Percentiles rank a stretch among this genome's conserved stretches.
Evolutionary conservation across 2,113 vertebrate species (phyloP).

Genomic region (Sylvia atricapilla): DNA sequence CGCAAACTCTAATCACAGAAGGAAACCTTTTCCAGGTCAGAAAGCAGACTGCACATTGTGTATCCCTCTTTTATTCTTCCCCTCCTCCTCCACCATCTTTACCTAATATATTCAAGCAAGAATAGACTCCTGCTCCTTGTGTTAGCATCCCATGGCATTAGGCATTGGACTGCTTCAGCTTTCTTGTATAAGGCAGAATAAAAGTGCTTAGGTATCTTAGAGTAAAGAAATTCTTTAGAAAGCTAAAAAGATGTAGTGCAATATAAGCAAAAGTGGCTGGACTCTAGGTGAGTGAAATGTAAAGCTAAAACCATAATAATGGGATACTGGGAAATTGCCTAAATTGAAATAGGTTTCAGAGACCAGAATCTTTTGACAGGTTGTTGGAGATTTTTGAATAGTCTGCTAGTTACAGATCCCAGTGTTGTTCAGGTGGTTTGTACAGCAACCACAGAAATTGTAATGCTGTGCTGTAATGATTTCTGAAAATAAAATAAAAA

Average conservation of each 20-base stretch:
- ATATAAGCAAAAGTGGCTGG: background rate
- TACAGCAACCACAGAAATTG: background rate
- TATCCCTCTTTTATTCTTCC: background rate
- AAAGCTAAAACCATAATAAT: background rate
- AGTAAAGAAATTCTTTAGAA: background rate
- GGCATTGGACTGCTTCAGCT: background rate
- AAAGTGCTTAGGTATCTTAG: background rate
- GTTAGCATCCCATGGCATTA: background rate
- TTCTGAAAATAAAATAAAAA: constrained; percentile 29
- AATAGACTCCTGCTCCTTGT: background rate
- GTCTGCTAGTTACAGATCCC: background rate
- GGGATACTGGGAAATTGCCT: background rate
- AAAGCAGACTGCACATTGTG: background rate
- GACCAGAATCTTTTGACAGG: background rate
- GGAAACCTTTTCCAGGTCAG: background rate
- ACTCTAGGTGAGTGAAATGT: background rate
- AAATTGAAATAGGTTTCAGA: background rate
- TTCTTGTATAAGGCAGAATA: background rate
- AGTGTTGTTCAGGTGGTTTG: background rate
- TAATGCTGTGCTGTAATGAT: background rate
- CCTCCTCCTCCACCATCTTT: background rate
- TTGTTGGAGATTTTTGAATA: background rate
- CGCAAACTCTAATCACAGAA: background rate
- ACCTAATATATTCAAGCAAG: background rate
- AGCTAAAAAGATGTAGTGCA: background rate